These are phyloP conservation scores for Bombus pascuorum DNA, from an alignment of 1,140 invertebrate species.

Conservation along the genomic window DNA sequence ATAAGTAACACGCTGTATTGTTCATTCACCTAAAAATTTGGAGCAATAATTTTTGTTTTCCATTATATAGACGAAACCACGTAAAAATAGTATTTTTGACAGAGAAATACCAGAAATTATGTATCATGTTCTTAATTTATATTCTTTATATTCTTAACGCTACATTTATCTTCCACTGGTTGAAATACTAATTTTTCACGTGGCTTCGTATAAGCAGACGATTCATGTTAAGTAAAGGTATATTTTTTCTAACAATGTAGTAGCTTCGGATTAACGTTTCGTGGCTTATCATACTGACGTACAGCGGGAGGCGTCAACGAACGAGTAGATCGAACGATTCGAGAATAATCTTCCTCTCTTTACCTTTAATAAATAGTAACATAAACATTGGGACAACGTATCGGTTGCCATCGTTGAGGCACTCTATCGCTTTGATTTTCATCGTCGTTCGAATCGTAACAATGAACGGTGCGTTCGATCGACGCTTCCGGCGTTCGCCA, in stretches of 20 bases:
- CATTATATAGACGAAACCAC: not conserved
- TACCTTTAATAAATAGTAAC: conserved; percentile 1
- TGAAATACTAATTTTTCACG: not conserved
- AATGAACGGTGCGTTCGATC: not conserved
- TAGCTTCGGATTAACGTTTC: conserved; percentile 39
- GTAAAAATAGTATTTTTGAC: not conserved
- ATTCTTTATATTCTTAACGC: not conserved
- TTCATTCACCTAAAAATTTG: conserved; percentile 15
- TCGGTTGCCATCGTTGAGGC: not conserved
- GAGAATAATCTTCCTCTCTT: not conserved
- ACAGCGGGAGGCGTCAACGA: conserved; percentile 12
- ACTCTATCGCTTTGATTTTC: conserved; percentile 15
- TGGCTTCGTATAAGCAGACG: conserved; percentile 12
- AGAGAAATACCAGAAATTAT: not conserved
- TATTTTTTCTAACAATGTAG: conserved; percentile 56
- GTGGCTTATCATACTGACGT: conserved; percentile 31
- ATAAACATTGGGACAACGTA: not conserved
- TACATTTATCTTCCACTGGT: not conserved
- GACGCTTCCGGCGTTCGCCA: not conserved
- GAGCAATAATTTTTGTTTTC: conserved; percentile 26
- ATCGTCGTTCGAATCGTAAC: not conserved
- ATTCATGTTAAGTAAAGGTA: conserved; percentile 71
- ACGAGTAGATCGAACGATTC: conserved; percentile 15
- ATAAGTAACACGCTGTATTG: conserved; percentile 9
- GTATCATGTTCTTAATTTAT: too few species aligned